phyloP scores from a whole-genome alignment of 2,113 vertebrate species.

The Pterocles orientalis region DNA sequence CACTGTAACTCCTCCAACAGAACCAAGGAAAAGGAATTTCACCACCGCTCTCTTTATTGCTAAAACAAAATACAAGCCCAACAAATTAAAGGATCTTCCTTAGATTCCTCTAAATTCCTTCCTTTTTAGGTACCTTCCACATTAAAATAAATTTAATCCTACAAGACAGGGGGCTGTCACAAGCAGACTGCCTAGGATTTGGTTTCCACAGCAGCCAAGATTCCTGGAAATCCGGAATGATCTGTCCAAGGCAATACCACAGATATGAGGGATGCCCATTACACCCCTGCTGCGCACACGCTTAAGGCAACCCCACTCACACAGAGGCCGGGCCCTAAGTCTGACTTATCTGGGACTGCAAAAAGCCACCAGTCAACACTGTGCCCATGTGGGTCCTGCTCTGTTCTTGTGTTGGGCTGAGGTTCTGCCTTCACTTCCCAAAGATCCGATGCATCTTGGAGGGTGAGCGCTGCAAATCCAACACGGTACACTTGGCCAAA shows the following conservation, averaged over 20 bases:
- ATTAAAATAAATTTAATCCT: background rate
- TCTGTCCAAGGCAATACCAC: background rate
- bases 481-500: background rate
- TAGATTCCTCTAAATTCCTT: background rate
- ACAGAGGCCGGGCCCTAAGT: background rate
- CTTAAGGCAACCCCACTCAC: background rate
- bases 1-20: background rate
- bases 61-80: background rate
- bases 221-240: background rate
- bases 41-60: background rate
- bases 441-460: background rate
- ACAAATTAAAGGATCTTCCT: background rate
- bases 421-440: background rate
- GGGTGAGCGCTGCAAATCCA: background rate
- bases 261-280: accelerated
- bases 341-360: background rate
- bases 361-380: background rate
- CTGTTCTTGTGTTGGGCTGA: accelerated
- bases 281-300: accelerated
- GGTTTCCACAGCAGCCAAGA: background rate
- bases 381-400: background rate
- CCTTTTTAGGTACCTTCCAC: background rate
- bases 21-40: background rate
- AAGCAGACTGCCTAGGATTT: background rate
- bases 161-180: background rate